These are phyloP conservation scores for Ceryle rudis DNA, from an alignment of 2,797 vertebrate genomes.

Conservation along the genomic window DNA sequence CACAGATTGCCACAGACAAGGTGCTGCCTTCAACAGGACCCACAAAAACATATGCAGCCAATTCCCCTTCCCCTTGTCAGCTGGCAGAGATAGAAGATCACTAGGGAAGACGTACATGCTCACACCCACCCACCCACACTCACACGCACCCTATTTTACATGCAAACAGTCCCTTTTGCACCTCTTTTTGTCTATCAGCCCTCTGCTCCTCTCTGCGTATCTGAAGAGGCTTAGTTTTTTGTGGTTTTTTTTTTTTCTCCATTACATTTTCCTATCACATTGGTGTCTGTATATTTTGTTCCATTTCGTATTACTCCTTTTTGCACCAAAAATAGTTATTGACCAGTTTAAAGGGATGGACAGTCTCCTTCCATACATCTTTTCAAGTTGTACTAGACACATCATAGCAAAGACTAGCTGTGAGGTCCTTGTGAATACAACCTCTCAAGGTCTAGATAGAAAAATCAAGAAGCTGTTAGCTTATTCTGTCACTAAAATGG, in stretches of 20 bases:
- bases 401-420: neutral
- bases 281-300: neutral
- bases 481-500: neutral
- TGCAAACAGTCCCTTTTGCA: no score
- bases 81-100: neutral
- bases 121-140: no score
- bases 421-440: neutral
- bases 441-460: neutral
- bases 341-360: neutral
- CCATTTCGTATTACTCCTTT: neutral
- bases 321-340: neutral
- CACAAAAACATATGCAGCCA: neutral
- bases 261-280: neutral
- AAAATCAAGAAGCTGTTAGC: neutral
- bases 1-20: neutral
- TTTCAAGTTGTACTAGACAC: neutral
- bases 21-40: neutral
- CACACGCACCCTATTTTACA: neutral
- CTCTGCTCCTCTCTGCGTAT: neutral
- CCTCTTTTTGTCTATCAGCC: neutral
- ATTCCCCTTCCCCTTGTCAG: accelerated
- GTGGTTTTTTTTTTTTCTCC: neutral
- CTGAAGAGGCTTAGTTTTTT: accelerated
- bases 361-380: neutral
- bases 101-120: neutral